Conservation (phyloP, 1,140 invertebrate genomes). For the Eciton burchellii region DNA sequence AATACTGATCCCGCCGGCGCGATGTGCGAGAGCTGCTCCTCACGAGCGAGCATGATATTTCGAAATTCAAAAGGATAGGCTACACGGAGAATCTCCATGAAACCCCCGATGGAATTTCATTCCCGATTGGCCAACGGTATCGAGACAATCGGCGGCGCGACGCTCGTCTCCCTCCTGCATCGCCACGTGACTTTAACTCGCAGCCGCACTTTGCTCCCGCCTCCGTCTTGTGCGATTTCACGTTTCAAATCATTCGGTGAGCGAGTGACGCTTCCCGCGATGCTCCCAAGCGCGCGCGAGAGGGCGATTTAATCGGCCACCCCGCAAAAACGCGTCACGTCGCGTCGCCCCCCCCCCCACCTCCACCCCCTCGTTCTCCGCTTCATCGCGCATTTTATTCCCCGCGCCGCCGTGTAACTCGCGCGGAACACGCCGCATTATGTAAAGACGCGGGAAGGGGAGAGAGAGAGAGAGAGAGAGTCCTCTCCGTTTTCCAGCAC, state of each 20-base stretch:
- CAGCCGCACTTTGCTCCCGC: no score
- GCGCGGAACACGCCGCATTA: constrained; percentile 42
- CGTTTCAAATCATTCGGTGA: neutral
- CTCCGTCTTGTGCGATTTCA: neutral
- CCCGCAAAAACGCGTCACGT: constrained; percentile 44
- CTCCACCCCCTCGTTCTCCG: constrained; percentile 34
- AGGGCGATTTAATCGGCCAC: neutral
- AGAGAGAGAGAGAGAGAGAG: no score
- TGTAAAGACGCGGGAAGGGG: constrained; percentile 47
- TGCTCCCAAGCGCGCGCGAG: neutral
- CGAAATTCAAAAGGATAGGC: neutral
- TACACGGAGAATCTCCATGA: neutral
- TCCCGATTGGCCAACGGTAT: neutral
- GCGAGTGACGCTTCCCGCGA: neutral
- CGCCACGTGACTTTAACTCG: neutral
- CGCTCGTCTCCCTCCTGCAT: neutral
- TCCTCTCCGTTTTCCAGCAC: neutral
- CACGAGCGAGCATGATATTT: no score
- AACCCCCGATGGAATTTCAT: neutral
- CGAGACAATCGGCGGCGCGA: neutral
- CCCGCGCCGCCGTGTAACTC: constrained; percentile 39
- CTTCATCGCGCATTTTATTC: constrained; percentile 67
- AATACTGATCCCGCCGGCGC: constrained; percentile 8
- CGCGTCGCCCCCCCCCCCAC: neutral
- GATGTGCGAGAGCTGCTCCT: no score